phyloP scores from a whole-genome alignment of 2,797 vertebrate genomes.

The Eremophila alpestris region DNA sequence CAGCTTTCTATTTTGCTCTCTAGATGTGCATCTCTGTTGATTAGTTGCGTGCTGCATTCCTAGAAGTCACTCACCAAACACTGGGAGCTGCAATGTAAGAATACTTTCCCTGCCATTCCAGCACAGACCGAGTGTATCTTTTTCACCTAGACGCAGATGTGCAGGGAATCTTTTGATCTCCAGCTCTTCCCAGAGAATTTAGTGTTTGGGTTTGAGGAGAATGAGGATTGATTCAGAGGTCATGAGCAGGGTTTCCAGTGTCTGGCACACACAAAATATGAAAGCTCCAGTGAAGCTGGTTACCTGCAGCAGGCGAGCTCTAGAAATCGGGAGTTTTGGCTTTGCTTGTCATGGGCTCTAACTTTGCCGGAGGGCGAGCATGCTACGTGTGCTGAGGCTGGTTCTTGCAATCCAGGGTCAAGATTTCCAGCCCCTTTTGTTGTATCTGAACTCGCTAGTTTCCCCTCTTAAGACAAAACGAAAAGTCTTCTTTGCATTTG shows the following conservation, averaged over 20 bases:
- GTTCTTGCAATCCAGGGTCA: not conserved
- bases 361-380: constrained; percentile 33
- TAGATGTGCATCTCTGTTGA: not conserved
- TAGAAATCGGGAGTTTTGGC: constrained; percentile 10
- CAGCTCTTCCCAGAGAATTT: not conserved
- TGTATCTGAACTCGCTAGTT: not conserved
- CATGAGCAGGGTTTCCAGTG: not conserved
- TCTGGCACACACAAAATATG: not conserved
- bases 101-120: not conserved
- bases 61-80: constrained; percentile 3
- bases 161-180: constrained; percentile 45
- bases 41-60: constrained; percentile 37
- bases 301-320: constrained; percentile 15
- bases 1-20: constrained; percentile 39
- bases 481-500: not conserved
- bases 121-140: not conserved
- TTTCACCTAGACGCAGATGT: constrained; percentile 48
- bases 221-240: not conserved
- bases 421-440: constrained; percentile 23
- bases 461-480: not conserved
- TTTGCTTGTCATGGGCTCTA: constrained; percentile 31
- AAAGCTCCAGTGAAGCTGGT: not conserved
- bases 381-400: not conserved
- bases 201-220: constrained; percentile 4
- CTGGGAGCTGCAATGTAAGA: not conserved